Evolutionary conservation across 2,888 invertebrate species (phyloP), one percentile per base, ranked within the genome.

Genomic region (Saturnia japonica): DNA sequence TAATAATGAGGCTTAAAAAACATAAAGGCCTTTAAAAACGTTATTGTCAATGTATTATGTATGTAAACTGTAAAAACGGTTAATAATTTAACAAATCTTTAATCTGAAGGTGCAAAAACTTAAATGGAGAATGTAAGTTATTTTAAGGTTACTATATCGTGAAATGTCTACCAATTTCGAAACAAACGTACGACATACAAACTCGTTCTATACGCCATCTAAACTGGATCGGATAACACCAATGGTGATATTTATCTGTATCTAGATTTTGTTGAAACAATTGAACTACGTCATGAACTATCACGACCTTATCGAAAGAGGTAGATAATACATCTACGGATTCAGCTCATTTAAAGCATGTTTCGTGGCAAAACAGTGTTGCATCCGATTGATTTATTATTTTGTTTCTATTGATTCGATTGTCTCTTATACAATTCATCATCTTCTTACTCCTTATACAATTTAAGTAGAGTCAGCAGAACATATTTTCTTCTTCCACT

Each of bases 221-320:
- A n/a, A 64, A 64, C 40, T 40, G 64, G 34, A 40, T 64, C 64
- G 64, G 64, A 64, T 64, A 64, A 64, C 64, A 64, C 57, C 57
- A 60, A 60, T 25, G 14, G 64, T 64, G 64, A 64, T 64, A 64
- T 64, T 64, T 64, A 64, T 64, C 64, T 64, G 34, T 40, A 64
- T 64, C 40, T 40, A 64, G 64, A 64, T 64, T 40, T 64, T n/a
- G 64, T 64, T 64, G 40, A 64, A 64, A 64, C 64, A 64, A 64
- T 64, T 64, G 64, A 34, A 64, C 64, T 40, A 40, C 64, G 40
- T 40, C 40, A 45, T 68, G 68, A 51, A 68, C 68, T 68, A 57
- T 68, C 68, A 68, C 68, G 68, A 68, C 54, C 34, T 47, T 68
- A 68, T 68, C 28, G n/a, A 54, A 47, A 28, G 28, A 34, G 19